Percentiles rank a stretch among this genome's conserved stretches.
Evolutionary conservation across 2,888 invertebrate genomes (phyloP).

Genomic region (Linnaemya tessellans): DNA sequence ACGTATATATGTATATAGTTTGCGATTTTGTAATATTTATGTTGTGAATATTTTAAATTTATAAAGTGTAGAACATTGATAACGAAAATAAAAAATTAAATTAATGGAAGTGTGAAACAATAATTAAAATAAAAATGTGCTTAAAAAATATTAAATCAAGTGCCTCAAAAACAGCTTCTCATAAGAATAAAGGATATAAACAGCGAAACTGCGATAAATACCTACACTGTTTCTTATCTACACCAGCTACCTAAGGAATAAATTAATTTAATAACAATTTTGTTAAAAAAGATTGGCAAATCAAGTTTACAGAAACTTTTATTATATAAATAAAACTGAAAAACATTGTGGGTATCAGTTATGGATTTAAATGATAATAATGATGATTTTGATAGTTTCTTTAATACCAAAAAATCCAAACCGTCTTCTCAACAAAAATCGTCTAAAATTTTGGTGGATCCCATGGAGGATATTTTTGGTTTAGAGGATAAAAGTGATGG

Average conservation of each 20-base stretch:
- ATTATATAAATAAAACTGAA: background rate
- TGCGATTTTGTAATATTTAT: too few species aligned
- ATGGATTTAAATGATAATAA: slow-evolving; percentile 86
- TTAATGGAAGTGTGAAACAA: background rate
- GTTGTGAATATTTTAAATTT: background rate
- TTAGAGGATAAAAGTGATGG: slow-evolving; percentile 79
- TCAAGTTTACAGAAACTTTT: too few species aligned
- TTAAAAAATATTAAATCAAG: background rate
- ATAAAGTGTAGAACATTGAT: background rate
- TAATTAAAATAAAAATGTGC: background rate
- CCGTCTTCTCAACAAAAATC: slow-evolving; percentile 43
- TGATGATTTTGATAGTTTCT: slow-evolving; percentile 89
- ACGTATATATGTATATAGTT: background rate
- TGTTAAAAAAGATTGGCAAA: too few species aligned
- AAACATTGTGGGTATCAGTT: background rate
- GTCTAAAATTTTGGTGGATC: slow-evolving; percentile 47
- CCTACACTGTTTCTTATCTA: too few species aligned
- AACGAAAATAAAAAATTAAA: background rate
- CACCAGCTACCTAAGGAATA: too few species aligned
- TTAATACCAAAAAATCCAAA: slow-evolving; percentile 82
- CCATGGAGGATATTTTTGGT: slow-evolving; percentile 82
- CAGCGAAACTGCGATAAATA: background rate
- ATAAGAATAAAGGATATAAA: background rate
- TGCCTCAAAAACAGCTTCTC: background rate
- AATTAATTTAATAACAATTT: too few species aligned